Percentiles rank a stretch among this genome's conserved stretches.
Evolutionary conservation across 2,888 invertebrate species (phyloP).

Genomic region (Troides aeacus): DNA sequence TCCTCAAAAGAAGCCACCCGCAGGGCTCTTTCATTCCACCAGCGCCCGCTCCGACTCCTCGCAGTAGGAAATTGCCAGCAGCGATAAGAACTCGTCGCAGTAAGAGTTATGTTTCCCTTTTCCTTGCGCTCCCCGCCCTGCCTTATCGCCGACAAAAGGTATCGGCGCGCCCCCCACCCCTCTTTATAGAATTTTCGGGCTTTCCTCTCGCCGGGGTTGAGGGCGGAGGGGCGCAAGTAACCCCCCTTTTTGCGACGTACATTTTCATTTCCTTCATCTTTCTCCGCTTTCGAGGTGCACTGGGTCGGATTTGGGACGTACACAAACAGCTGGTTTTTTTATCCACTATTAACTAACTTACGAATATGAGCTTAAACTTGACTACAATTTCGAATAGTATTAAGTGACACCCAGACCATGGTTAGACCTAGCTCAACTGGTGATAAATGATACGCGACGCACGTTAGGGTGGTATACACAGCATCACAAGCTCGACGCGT

Average conservation of each 20-base stretch:
- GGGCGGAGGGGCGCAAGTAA: neutral
- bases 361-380: no score
- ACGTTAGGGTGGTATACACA: no score
- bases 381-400: neutral
- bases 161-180: conserved; percentile 55
- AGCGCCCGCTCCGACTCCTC: conserved; percentile 23
- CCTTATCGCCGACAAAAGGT: conserved; percentile 76
- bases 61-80: conserved; percentile 63
- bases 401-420: no score
- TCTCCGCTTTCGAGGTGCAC: conserved; percentile 68
- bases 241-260: conserved; percentile 79
- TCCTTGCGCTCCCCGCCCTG: conserved; percentile 41
- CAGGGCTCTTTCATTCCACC: conserved; percentile 18
- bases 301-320: conserved; percentile 49
- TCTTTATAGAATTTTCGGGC: conserved; percentile 78
- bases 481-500: no score
- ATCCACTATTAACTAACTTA: neutral
- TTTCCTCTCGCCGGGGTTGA: conserved; percentile 47
- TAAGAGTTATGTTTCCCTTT: conserved; percentile 71
- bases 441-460: no score
- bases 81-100: conserved; percentile 72
- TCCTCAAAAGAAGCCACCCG: conserved; percentile 24
- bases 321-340: conserved; percentile 3
- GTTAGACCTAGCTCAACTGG: no score
- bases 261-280: conserved; percentile 81